Evolutionary conservation across 2,888 invertebrate species (phyloP).

Genomic region (Xanthia icteritia): DNA sequence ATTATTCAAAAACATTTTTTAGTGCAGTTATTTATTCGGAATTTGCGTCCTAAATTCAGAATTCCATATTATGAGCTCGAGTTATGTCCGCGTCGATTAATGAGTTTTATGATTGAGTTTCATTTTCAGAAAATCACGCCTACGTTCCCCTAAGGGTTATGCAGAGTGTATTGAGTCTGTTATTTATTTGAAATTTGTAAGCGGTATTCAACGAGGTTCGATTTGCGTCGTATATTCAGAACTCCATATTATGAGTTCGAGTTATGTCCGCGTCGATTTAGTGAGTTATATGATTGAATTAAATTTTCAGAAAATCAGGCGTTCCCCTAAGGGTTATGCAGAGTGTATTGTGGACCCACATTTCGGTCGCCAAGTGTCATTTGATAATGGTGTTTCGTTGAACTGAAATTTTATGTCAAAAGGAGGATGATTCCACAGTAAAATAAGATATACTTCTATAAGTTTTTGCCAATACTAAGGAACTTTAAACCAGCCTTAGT

Average conservation of each 20-base stretch:
- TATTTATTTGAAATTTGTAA: neutral
- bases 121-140: no score
- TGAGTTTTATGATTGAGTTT: no score
- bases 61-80: no score
- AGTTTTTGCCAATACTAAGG: neutral
- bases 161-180: no score
- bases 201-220: neutral
- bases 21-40: no score
- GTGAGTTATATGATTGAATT: slow-evolving; percentile 4
- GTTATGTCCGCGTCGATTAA: no score
- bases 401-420: neutral
- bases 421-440: neutral
- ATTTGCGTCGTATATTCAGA: neutral
- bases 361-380: no score
- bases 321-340: no score
- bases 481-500: neutral
- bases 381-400: neutral
- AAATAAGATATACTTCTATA: neutral
- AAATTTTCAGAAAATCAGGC: neutral
- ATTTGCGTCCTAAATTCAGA: no score
- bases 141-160: no score
- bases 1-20: no score
- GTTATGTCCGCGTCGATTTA: neutral
- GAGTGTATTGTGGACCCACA: neutral
- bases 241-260: neutral